Conservation (phyloP, 2,888 invertebrate species). For the Cheiracanthium punctorium region DNA sequence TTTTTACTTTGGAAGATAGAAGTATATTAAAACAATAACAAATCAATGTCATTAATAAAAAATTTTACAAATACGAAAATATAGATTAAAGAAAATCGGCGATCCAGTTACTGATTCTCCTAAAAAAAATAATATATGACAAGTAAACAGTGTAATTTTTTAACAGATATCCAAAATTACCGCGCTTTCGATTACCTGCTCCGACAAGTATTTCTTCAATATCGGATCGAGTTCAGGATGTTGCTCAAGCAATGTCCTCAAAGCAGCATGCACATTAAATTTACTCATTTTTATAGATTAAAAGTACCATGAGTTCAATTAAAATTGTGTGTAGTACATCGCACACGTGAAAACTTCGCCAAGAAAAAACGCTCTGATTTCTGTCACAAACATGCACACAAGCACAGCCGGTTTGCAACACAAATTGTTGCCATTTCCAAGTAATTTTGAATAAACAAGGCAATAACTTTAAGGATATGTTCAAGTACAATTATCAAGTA, state of each 20-base stretch:
- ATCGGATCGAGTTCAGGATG: constrained; percentile 1
- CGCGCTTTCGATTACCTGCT: constrained; percentile 38
- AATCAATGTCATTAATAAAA: too few species aligned
- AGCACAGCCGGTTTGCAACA: not conserved
- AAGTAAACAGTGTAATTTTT: too few species aligned
- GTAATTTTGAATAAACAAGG: not conserved
- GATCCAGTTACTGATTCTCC: too few species aligned
- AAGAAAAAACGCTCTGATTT: not conserved
- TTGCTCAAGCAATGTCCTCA: not conserved
- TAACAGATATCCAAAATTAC: constrained; percentile 24
- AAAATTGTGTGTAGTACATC: not conserved
- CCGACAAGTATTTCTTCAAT: constrained; percentile 11
- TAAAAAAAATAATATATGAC: too few species aligned
- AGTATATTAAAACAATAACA: too few species aligned
- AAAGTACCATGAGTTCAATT: not conserved
- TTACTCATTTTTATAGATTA: not conserved
- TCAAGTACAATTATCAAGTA: too few species aligned
- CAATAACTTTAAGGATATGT: too few species aligned
- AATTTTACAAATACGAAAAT: too few species aligned
- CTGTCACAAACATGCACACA: not conserved
- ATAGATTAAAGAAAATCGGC: too few species aligned
- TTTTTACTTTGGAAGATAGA: too few species aligned
- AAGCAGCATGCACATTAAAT: not conserved
- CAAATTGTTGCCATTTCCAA: not conserved
- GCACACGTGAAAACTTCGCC: not conserved